Percentiles rank a stretch among this genome's conserved stretches.
These are phyloP conservation scores for Agonopterix subpropinquella DNA, from an alignment of 2,888 invertebrate genomes.

Conservation along the genomic window DNA sequence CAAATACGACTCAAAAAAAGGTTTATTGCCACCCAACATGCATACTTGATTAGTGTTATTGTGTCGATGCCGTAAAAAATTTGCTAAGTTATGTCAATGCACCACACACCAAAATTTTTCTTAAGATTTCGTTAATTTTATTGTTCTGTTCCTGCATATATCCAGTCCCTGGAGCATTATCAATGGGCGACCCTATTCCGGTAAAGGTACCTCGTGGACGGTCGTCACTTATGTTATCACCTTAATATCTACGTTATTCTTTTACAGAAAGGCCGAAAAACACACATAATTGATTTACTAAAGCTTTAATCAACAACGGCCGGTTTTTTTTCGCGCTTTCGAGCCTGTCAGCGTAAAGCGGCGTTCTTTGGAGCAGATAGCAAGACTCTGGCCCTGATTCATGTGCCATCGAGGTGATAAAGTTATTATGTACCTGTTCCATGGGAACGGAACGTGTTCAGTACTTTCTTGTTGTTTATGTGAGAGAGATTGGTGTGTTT, in stretches of 20 bases:
- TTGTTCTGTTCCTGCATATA: no score
- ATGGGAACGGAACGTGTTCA: neutral
- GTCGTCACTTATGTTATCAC: neutral
- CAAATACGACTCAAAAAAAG: no score
- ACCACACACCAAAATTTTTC: no score
- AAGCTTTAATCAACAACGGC: neutral
- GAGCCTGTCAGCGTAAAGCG: neutral
- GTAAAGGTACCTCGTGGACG: neutral
- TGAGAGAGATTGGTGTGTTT: neutral
- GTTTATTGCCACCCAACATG: no score
- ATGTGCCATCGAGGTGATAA: neutral
- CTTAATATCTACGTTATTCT: neutral
- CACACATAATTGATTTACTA: neutral
- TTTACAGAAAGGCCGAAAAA: neutral
- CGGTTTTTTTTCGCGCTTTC: neutral
- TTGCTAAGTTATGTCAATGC: no score
- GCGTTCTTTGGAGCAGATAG: neutral
- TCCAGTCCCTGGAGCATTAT: neutral
- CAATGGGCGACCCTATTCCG: neutral
- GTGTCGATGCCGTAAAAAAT: no score
- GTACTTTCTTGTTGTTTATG: neutral
- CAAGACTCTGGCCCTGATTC: neutral
- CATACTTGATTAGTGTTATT: no score
- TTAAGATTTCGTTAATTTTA: no score
- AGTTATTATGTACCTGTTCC: constrained; percentile 1